Conservation (phyloP, 2,797 vertebrate genomes). For the Hoplostethus atlanticus region DNA sequence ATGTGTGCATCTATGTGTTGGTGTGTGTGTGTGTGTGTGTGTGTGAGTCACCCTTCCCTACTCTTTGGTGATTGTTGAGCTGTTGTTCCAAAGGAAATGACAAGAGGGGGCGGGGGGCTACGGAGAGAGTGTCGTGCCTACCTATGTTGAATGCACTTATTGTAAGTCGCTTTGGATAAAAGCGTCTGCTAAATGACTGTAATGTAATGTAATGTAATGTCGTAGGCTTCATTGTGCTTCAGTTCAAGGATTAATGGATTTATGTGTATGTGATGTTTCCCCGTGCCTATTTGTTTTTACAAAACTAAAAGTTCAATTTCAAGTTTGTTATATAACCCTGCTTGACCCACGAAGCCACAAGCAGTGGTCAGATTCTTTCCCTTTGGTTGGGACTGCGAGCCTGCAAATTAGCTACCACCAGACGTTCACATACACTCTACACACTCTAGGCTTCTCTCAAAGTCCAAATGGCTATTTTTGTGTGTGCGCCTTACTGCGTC, state of each 20-base stretch:
- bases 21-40: background rate
- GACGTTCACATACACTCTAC: too few relatives aligned
- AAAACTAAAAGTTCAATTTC: background rate
- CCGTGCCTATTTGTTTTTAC: conserved; percentile 2
- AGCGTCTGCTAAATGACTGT: too few relatives aligned
- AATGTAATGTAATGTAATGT: too few relatives aligned
- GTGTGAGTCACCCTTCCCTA: conserved; percentile 32
- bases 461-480: background rate
- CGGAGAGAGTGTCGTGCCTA: background rate
- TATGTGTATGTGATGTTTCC: background rate
- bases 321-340: conserved; percentile 15
- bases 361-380: too few relatives aligned
- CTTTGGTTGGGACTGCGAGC: too few relatives aligned
- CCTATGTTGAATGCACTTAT: too few relatives aligned
- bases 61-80: conserved; percentile 26
- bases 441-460: background rate
- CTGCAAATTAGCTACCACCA: too few relatives aligned
- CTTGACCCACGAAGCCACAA: background rate
- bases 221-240: conserved; percentile 16
- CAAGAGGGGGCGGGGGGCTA: conserved; percentile 31
- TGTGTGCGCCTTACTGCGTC: conserved; percentile 11
- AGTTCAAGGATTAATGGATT: conserved; percentile 13
- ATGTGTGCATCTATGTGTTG: background rate
- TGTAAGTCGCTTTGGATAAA: too few relatives aligned
- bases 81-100: conserved; percentile 46